phyloP scores from a whole-genome alignment of 1,140 invertebrate genomes.

The Pseudachorutes palmiensis region DNA sequence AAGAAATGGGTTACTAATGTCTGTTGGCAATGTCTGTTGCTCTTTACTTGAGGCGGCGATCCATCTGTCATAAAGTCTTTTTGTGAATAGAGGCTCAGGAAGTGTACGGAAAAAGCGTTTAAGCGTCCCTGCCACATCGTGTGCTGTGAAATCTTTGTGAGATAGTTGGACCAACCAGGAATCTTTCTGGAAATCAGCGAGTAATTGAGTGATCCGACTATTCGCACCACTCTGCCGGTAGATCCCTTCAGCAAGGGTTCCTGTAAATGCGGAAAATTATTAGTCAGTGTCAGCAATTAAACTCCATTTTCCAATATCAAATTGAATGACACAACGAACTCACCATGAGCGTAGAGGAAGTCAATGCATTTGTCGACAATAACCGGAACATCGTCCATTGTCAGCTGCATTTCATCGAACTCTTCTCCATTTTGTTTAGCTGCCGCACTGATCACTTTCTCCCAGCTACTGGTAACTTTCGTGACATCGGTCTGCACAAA shows the following conservation, averaged over 20 bases:
- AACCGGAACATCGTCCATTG: constrained; percentile 73
- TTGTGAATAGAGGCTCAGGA: constrained; percentile 60
- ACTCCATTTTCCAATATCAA: too few relatives aligned
- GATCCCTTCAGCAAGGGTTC: constrained; percentile 73
- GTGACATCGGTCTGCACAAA: constrained; percentile 56
- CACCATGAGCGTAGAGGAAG: constrained; percentile 75
- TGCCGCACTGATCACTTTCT: constrained; percentile 59
- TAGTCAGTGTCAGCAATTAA: too few relatives aligned
- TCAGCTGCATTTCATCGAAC: constrained; percentile 74
- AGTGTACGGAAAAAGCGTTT: constrained; percentile 75
- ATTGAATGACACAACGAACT: too few relatives aligned
- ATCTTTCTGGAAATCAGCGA: constrained; percentile 65
- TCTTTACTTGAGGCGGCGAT: constrained; percentile 41
- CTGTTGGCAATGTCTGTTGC: not conserved
- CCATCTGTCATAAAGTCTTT: constrained; percentile 49
- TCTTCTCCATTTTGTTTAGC: constrained; percentile 65
- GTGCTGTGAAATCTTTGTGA: constrained; percentile 62
- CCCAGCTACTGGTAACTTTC: constrained; percentile 49
- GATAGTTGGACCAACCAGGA: constrained; percentile 73
- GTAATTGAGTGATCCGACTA: constrained; percentile 63
- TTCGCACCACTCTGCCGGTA: constrained; percentile 70
- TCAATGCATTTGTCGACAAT: constrained; percentile 84
- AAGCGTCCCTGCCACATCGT: constrained; percentile 74
- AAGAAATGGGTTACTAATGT: not conserved
- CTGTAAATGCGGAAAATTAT: constrained; percentile 49